phyloP scores from a whole-genome alignment of 1,140 invertebrate species.

The Cardiocondyla obscurior region DNA sequence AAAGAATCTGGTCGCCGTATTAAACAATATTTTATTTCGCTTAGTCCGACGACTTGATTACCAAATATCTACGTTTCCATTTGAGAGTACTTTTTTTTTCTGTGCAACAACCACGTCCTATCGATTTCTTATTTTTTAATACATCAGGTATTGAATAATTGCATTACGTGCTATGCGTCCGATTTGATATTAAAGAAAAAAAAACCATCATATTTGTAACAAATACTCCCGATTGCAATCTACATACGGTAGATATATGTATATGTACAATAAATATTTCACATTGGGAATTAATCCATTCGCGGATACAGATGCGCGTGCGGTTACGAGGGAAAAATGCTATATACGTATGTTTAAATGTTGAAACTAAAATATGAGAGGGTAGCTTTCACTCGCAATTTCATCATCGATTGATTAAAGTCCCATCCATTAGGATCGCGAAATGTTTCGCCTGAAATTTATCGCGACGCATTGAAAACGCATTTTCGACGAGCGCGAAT shows the following conservation, averaged over 20 bases:
- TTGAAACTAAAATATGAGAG: not conserved
- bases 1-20: too few species aligned
- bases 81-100: too few species aligned
- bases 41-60: too few species aligned
- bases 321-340: not conserved
- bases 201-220: slow-evolving; percentile 13
- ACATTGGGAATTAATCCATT: not conserved
- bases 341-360: slow-evolving; percentile 6
- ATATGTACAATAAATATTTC: slow-evolving; percentile 11
- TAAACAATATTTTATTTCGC: too few species aligned
- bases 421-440: slow-evolving; percentile 8
- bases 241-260: not conserved
- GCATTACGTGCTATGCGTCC: not conserved
- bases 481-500: not conserved
- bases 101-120: too few species aligned
- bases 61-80: too few species aligned
- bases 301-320: not conserved
- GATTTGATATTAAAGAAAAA: not conserved
- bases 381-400: slow-evolving; percentile 1
- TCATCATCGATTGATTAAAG: slow-evolving; percentile 28
- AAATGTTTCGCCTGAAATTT: slow-evolving; percentile 18
- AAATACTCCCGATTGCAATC: not conserved
- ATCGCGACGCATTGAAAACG: not conserved
- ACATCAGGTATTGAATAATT: not conserved
- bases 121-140: not conserved